A percentile compares a stretch with the other conserved stretches of the same genome.
These are phyloP conservation scores for Zapornia atra DNA, from an alignment of 2,113 vertebrate genomes.

Conservation along the genomic window DNA sequence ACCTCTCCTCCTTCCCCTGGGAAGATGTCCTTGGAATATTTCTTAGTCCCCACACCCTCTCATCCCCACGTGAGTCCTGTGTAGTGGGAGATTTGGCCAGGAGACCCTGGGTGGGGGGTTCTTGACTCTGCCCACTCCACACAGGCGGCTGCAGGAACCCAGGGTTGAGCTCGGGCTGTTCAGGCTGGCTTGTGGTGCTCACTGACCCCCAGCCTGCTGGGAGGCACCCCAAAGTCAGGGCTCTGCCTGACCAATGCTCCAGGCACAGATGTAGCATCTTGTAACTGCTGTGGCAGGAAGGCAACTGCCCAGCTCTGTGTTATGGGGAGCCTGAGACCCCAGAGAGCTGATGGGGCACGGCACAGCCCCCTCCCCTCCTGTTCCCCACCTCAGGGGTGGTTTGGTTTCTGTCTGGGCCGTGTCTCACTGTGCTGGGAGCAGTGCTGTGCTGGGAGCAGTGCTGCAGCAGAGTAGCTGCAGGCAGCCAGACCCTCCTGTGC, in stretches of 20 bases:
- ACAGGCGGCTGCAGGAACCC: fast-evolving
- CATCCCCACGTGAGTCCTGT: fast-evolving
- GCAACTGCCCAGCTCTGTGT: neutral
- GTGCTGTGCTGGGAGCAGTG: neutral
- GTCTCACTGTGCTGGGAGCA: neutral
- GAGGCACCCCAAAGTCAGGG: neutral
- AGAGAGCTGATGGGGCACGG: neutral
- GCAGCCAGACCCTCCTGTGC: neutral
- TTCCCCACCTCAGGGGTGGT: neutral
- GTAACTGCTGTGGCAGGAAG: neutral
- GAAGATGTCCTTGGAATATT: neutral
- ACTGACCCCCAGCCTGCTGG: fast-evolving
- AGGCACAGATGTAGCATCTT: neutral
- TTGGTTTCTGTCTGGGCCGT: neutral
- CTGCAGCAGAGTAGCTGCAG: fast-evolving
- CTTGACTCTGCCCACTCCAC: too few relatives aligned
- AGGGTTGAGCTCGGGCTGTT: neutral
- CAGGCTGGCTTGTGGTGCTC: fast-evolving
- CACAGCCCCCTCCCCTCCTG: neutral
- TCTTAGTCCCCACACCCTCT: neutral
- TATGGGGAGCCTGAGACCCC: fast-evolving
- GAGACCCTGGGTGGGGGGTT: neutral
- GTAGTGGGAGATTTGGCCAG: neutral
- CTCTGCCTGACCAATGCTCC: fast-evolving
- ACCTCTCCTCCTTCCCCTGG: neutral